A percentile compares a stretch with the other conserved stretches of the same genome.
These are phyloP conservation scores for Emydocephalus ijimae DNA, from an alignment of 2,113 vertebrate species.

Conservation along the genomic window DNA sequence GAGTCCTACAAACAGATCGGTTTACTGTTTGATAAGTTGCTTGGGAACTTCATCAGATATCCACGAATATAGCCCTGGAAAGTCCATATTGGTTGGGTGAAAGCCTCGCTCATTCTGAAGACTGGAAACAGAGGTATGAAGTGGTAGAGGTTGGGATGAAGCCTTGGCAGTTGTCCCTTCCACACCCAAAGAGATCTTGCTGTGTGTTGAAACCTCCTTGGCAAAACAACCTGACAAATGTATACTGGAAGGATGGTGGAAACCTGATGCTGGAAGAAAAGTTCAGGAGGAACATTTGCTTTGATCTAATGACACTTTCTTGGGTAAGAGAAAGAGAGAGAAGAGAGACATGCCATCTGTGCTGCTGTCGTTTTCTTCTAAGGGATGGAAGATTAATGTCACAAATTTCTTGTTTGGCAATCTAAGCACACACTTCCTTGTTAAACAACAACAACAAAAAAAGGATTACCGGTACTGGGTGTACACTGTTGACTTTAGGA, in stretches of 20 bases:
- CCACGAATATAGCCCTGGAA: too few relatives aligned
- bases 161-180: background rate
- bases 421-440: background rate
- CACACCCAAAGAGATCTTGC: background rate
- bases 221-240: background rate
- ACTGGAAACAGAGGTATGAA: background rate
- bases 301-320: too few relatives aligned
- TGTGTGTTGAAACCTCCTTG: background rate
- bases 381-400: background rate
- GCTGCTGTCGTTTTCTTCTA: background rate
- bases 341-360: too few relatives aligned
- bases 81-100: background rate
- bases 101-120: background rate
- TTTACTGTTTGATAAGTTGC: too few relatives aligned
- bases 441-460: background rate
- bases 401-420: background rate
- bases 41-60: too few relatives aligned
- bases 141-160: background rate
- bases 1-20: too few relatives aligned
- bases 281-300: background rate
- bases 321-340: too few relatives aligned
- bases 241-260: background rate
- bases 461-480: background rate
- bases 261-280: background rate
- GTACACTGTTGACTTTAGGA: background rate